A percentile compares a stretch with the other conserved stretches of the same genome.
These are phyloP conservation scores for Lindbergichthys nudifrons DNA, from an alignment of 2,797 vertebrate genomes.

Conservation along the genomic window DNA sequence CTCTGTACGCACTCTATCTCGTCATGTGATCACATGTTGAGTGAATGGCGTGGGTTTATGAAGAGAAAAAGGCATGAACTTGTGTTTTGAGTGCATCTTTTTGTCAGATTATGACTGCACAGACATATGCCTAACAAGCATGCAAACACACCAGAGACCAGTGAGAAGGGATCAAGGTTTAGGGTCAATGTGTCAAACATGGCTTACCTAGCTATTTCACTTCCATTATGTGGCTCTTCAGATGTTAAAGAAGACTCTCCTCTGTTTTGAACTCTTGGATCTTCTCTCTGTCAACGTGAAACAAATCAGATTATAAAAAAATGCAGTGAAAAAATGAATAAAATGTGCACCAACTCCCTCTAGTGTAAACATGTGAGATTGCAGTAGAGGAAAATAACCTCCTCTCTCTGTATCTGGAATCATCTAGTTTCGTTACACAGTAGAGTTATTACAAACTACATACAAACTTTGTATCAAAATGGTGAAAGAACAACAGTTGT, in stretches of 20 bases:
- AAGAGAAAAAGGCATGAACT: background rate
- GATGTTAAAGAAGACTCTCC: constrained; percentile 32
- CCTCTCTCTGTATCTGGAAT: background rate
- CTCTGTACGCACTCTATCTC: constrained; percentile 37
- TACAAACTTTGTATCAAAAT: background rate
- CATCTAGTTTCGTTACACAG: background rate
- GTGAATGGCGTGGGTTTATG: constrained; percentile 31
- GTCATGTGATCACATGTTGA: constrained; percentile 63
- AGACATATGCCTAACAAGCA: constrained; percentile 60
- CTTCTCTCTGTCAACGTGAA: constrained; percentile 33
- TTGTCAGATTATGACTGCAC: constrained; percentile 27
- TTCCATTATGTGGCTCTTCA: constrained; percentile 37
- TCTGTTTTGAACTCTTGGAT: constrained; percentile 21
- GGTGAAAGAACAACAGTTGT: background rate
- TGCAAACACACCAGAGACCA: constrained; percentile 44
- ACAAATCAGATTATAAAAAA: constrained; percentile 6
- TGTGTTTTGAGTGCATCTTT: constrained; percentile 30
- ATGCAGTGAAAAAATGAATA: background rate
- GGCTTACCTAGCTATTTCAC: constrained; percentile 51
- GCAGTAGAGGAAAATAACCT: constrained; percentile 8
- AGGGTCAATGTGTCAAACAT: constrained; percentile 59
- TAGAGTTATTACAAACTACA: background rate
- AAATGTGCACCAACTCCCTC: constrained; percentile 51
- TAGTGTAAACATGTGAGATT: constrained; percentile 44
- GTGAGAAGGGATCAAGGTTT: constrained; percentile 39